Evolutionary conservation across 37 sponge, comb jelly and placozoan genomes (phyloP), one percentile per base, ranked within the genome.

Genomic region (Petrosia ficiformis): DNA sequence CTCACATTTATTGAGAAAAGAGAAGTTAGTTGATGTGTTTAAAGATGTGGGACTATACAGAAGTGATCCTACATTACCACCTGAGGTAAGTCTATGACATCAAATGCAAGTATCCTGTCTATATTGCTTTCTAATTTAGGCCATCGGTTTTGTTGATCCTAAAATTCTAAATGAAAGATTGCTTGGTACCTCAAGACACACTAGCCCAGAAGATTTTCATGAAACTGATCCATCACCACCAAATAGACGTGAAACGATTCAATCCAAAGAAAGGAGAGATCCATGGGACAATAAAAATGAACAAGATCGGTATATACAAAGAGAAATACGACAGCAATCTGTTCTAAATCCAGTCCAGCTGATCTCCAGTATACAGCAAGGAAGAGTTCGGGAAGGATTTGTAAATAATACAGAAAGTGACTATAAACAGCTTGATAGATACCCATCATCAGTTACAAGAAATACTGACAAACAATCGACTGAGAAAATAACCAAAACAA

Each of bases 1-100:
- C 22, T 82, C 68, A 21, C 60, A 68, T 68, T 58, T 82, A 30
- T 1, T 82, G 60, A 56, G 83, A 14, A 82, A 82, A 29, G 70
- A 66, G 8, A 52, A 74, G 60, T 56, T 82, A 66, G 42, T 82
- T 1, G 68, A 75, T 33, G 65, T 54, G 31, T 84, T 77, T 36
- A 69, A 78, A 54, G 54, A 42, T 26, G 30, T 80, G 3, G 63
- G 54, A 6, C 36, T 86, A 3, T 86, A 68, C 65, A 16, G 52
- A 44, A 60, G 59, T 11, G 81, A 80, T 42, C 41, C 75, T 22
- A 59, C 54, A 3, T 39, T 72, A 41, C 84, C 84, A 25, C 68
- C 70, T 30, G 75, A 77, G 57, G 79, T 84, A 60, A 39, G 70
- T 35, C 21, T 72, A 28, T 8, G 2, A 52, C 5, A 3, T 14